Percentiles rank a stretch among this genome's conserved stretches.
Evolutionary conservation across 1,140 invertebrate species (phyloP).

Genomic region (Dryas iulia): DNA sequence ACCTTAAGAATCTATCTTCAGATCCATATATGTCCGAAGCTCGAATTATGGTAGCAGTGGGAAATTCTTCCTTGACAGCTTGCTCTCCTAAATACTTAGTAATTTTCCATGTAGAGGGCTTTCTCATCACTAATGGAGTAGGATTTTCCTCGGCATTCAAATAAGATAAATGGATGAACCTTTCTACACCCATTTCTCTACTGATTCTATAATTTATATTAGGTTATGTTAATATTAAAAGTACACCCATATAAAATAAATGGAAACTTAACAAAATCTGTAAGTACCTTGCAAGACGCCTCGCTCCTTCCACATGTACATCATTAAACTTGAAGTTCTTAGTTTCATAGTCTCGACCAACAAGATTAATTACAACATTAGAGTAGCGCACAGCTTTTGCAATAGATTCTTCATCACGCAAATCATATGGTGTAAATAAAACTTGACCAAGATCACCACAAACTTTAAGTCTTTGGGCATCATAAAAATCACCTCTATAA

Average conservation of each 20-base stretch:
- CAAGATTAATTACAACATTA: conserved; percentile 98
- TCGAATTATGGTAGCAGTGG: conserved; percentile 95
- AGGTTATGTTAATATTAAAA: too few species aligned
- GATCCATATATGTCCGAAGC: conserved; percentile 95
- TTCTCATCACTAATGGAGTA: conserved; percentile 81
- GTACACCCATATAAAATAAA: too few species aligned
- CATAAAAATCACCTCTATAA: conserved; percentile 93
- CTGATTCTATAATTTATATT: too few species aligned
- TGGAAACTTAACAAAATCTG: not conserved
- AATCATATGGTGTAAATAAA: conserved; percentile 91
- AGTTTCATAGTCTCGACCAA: conserved; percentile 96
- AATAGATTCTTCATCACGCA: conserved; percentile 94
- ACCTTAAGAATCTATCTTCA: conserved; percentile 91
- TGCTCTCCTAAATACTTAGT: conserved; percentile 92
- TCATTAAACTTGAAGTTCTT: conserved; percentile 92
- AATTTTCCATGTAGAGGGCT: conserved; percentile 85
- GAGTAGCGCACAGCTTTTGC: conserved; percentile 94
- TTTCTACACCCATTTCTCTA: conserved; percentile 89
- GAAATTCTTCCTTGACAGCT: conserved; percentile 96
- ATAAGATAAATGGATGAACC: conserved; percentile 92
- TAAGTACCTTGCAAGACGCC: conserved; percentile 84
- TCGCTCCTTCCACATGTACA: conserved; percentile 88
- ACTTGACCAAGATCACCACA: conserved; percentile 98
- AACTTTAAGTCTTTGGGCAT: conserved; percentile 88
- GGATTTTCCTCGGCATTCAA: conserved; percentile 87